Evolutionary conservation across 1,140 invertebrate species (phyloP).

Genomic region (Geopemphigus sp.): DNA sequence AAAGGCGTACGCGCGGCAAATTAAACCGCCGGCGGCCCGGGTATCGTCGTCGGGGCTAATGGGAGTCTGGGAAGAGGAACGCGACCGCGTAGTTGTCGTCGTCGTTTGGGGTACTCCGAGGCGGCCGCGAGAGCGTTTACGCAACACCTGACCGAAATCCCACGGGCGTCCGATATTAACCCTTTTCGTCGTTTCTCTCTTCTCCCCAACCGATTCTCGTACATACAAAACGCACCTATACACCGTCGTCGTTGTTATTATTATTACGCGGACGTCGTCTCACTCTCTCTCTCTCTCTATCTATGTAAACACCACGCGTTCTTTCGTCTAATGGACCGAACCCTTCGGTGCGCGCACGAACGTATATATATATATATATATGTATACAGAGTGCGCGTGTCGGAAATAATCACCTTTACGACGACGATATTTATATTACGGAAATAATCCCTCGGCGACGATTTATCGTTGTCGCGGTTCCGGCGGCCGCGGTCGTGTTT

Average conservation of each 20-base stretch:
- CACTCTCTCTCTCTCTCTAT: background rate
- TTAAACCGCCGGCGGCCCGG: background rate
- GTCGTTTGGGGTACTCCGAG: background rate
- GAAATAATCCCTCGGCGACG: background rate
- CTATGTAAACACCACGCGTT: conserved; percentile 4
- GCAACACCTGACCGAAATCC: conserved; percentile 27
- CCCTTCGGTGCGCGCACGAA: background rate
- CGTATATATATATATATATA: no score
- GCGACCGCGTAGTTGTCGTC: background rate
- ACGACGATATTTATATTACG: background rate
- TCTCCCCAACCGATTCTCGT: background rate
- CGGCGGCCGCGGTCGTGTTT: background rate
- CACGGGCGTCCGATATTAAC: conserved; percentile 7
- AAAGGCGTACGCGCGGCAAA: no score
- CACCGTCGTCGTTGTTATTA: background rate
- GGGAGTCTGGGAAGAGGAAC: background rate
- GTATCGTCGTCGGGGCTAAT: background rate
- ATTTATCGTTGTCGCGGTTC: background rate
- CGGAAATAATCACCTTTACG: conserved; percentile 17
- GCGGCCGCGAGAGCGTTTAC: background rate
- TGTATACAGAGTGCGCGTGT: background rate
- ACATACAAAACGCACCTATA: background rate
- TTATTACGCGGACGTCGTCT: background rate
- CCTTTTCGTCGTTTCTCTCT: conserved; percentile 17
- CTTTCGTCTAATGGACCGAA: conserved; percentile 21